phyloP scores from a whole-genome alignment of 2,113 vertebrate genomes.

The Orthonyx spaldingii region DNA sequence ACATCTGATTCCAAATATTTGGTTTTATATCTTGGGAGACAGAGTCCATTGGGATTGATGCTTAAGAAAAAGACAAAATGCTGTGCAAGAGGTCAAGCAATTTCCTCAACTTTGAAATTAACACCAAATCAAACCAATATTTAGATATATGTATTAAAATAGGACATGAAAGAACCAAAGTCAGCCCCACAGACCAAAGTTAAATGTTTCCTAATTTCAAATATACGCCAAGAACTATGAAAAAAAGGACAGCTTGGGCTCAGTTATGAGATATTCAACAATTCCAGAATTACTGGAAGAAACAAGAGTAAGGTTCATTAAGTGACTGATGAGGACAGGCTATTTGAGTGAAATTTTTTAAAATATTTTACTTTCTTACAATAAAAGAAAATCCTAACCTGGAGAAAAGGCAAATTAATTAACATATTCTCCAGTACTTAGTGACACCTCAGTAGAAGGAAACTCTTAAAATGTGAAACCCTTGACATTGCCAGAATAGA shows the following conservation, averaged over 20 bases:
- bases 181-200: neutral
- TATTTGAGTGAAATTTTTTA: neutral
- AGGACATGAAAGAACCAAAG: neutral
- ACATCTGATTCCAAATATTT: neutral
- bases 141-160: neutral
- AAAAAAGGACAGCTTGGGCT: neutral
- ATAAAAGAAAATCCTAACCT: conserved; percentile 32
- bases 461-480: conserved; percentile 69
- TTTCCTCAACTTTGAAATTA: neutral
- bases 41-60: neutral
- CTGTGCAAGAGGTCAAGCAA: neutral
- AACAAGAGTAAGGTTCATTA: neutral
- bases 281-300: neutral
- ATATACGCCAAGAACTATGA: neutral
- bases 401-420: conserved; percentile 49
- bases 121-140: neutral
- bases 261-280: neutral
- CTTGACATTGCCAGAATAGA: conserved; percentile 66
- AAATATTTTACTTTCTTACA: conserved; percentile 1
- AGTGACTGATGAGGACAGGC: neutral
- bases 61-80: neutral
- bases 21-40: neutral
- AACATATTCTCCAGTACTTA: conserved; percentile 43
- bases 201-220: neutral
- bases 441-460: conserved; percentile 46